phyloP scores from a whole-genome alignment of 2,797 vertebrate species.

The Sebastolobus altivelis region DNA sequence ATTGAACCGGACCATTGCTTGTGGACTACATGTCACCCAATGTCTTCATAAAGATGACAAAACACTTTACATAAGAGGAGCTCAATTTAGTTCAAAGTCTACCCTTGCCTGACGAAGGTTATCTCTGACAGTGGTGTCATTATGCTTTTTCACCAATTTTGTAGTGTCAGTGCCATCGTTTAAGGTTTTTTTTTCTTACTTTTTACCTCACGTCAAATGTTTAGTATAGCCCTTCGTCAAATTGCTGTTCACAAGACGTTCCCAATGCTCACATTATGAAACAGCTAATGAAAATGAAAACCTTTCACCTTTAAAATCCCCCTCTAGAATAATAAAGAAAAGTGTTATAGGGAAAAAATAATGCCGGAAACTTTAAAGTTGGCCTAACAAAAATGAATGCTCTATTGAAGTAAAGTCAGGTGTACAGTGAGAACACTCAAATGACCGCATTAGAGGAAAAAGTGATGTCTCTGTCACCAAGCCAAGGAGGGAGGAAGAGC shows the following conservation, averaged over 20 bases:
- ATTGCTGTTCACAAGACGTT: constrained; percentile 1
- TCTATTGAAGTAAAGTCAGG: not conserved
- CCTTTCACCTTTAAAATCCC: constrained; percentile 20
- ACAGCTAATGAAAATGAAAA: constrained; percentile 19
- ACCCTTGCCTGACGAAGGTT: constrained; percentile 16
- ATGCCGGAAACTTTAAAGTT: not conserved
- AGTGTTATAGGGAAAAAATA: not conserved
- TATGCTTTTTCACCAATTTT: not conserved
- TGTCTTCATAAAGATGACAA: constrained; percentile 13
- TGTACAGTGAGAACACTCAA: not conserved
- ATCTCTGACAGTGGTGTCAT: constrained; percentile 7
- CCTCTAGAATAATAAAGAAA: constrained; percentile 1
- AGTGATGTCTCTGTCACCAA: not conserved
- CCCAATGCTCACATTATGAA: constrained; percentile 1
- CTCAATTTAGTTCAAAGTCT: constrained; percentile 18
- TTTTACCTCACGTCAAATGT: not conserved
- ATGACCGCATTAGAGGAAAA: not conserved
- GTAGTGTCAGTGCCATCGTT: not conserved
- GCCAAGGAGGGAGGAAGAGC: not conserved
- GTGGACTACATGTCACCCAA: not conserved
- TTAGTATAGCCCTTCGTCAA: not conserved
- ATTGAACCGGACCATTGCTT: not conserved
- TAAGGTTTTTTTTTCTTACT: not conserved
- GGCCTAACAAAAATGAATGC: not conserved
- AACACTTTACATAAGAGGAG: constrained; percentile 9